Evolutionary conservation across 2,797 vertebrate species (phyloP), one percentile per base, ranked within the genome.

Genomic region (Eidolon dupreanum): DNA sequence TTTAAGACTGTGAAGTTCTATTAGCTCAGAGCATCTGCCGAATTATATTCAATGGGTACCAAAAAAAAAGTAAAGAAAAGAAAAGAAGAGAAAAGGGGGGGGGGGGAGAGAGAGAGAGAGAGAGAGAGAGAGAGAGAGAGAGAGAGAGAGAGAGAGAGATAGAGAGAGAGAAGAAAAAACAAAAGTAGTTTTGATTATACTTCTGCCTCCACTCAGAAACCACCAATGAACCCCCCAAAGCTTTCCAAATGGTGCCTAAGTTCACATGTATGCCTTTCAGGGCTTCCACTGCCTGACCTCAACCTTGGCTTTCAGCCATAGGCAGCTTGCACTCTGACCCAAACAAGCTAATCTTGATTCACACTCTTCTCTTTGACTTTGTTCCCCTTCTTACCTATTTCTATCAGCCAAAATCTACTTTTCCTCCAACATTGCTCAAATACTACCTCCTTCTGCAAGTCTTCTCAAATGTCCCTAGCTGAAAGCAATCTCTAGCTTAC

Each of bases 21-120:
- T 79, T 97, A 97, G 94, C 31, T 93, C 49, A 49, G 55, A 24
- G n/a, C 16, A 79, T 82, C 90, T 57, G 41, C 38, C 90, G 63
- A 93, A 93, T 93, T 95, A 84, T 43, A 90, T 16, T 68, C 26
- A 15, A 41, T 28, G 46, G 28, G 12, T 8, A 89, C 3, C 3
- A 22, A 83, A 91, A 66, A 49, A 22, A 31, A 41, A 41, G 41
- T 5, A 41, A 41, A 15, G 4, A 12, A 15, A 15, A 7, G 7
- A 15, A 11, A 11, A 41, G 8, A 7, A 41, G 6, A 41, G 41
- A 41, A 6, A 41, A 41, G 6, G 38, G 6, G 38, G 6, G 38
- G 6, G 38, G 6, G 38, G 6, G 38, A 41, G 38, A 41, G 38
- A 41, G 38, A 41, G 6, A 41, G 38, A 41, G 38, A 41, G 38